Conservation (phyloP, 2,888 invertebrate genomes). For the Eumerus sabulonum region DNA sequence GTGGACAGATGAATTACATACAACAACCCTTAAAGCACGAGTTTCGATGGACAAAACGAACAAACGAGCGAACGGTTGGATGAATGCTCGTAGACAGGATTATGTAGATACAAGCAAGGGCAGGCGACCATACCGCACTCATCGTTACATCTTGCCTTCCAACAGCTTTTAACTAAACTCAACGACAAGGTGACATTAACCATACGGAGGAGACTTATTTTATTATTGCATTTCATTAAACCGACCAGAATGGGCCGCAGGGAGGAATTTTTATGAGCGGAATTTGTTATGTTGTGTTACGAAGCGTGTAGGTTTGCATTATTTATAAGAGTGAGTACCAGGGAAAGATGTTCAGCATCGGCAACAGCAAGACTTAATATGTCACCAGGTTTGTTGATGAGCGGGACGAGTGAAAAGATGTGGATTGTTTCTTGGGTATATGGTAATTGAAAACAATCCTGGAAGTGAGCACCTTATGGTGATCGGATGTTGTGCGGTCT, state of each 20-base stretch:
- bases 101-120: too few species aligned
- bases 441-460: conserved; percentile 66
- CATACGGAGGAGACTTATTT: conserved; percentile 53
- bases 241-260: conserved; percentile 15
- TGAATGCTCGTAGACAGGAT: too few species aligned
- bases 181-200: conserved; percentile 62
- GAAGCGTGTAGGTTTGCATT: conserved; percentile 60
- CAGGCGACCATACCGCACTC: too few species aligned
- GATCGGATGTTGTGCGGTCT: conserved; percentile 36
- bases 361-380: conserved; percentile 14
- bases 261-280: conserved; percentile 61
- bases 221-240: conserved; percentile 66
- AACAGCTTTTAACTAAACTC: conserved; percentile 61
- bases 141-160: background rate
- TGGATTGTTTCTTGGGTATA: conserved; percentile 35
- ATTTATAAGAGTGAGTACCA: conserved; percentile 45
- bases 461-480: conserved; percentile 42
- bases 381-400: too few species aligned
- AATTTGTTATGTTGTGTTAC: conserved; percentile 60
- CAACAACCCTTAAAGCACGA: too few species aligned
- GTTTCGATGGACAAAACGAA: too few species aligned
- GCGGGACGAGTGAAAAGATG: background rate
- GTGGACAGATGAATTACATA: background rate
- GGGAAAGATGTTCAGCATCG: background rate
- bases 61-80: too few species aligned